Base-by-base conservation (phyloP, 2,888 invertebrate genomes). In the Molanna angustata region DNA sequence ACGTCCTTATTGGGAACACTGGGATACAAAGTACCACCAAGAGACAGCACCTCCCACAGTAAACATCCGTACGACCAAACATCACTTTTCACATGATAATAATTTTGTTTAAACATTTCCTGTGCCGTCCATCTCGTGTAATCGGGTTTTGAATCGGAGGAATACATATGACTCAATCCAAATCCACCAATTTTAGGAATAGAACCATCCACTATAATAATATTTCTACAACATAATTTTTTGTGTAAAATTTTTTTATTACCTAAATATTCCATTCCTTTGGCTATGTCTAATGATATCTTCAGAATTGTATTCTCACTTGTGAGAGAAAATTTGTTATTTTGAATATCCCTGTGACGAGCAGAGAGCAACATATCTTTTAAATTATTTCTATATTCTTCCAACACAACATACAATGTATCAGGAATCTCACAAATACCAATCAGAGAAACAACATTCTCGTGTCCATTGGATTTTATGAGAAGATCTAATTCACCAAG, bases 31-130 rank as follows among this genome's bases (percentile, higher is more conserved):
- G 92, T 92, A 1, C 83, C 91, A 31, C 84, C 91, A 64, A 92
- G 72, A 3, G 87, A 83, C 61, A 87, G 78, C 55, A 87, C 83
- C 69, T 93, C 93, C 92, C 92, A 93, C 56, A 91, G 72, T 9
- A 91, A 67, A 54, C 89, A 84, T 0, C 88, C 91, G 67, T 85
- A 90, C 0, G 90, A 86, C 92, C 92, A 93, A 3, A 90, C 80
- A 64, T 91, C 90, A 49, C 87, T 86, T 63, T 88, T 85, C 3
- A 76, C 72, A n/a, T 84, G 82, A 61, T 80, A 83, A 43, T 83
- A 80, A 45, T 82, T 83, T 62, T 83, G 82, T 21, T 83, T 80
- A 58, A 91, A 74, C 63, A 86, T 84, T 68, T 93, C 93, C 18
- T 85, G 82, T 0, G 92, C 85, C 4, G 83, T 83, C 91, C 91